Evolutionary conservation across 1,140 invertebrate species (phyloP).

Genomic region (Sitobion miscanthi): DNA sequence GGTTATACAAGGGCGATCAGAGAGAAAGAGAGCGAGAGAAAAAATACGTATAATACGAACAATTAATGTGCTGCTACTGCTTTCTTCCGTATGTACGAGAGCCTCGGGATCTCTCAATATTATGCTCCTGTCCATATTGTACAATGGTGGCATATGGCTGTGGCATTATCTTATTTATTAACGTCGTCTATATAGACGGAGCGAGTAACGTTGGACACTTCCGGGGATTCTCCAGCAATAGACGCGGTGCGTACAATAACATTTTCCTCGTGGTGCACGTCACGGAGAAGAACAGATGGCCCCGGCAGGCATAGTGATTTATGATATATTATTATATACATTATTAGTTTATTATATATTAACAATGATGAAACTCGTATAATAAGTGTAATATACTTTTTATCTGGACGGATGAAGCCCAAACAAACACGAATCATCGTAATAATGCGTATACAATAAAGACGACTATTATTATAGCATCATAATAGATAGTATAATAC

Average conservation of each 20-base stretch:
- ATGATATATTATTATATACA: background rate
- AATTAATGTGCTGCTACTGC: background rate
- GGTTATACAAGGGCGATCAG: background rate
- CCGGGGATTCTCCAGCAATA: background rate
- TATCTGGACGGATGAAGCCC: background rate
- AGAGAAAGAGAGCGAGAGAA: background rate
- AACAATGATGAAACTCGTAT: background rate
- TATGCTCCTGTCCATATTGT: background rate
- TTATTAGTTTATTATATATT: background rate
- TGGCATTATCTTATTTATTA: slow-evolving; percentile 8
- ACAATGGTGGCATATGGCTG: background rate
- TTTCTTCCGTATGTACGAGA: background rate
- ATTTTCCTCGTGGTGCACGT: background rate
- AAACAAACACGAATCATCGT: background rate
- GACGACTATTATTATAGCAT: background rate
- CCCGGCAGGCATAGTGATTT: background rate
- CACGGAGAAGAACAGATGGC: background rate
- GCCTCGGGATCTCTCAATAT: background rate
- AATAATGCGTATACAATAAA: background rate
- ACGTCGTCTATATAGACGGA: background rate
- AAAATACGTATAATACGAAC: background rate
- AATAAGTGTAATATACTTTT: background rate
- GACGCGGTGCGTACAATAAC: background rate
- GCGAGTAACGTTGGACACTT: background rate
- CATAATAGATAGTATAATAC: background rate